phyloP scores from a whole-genome alignment of 37 sponge, comb jelly and placozoan genomes.

The Chondrosia reniformis region DNA sequence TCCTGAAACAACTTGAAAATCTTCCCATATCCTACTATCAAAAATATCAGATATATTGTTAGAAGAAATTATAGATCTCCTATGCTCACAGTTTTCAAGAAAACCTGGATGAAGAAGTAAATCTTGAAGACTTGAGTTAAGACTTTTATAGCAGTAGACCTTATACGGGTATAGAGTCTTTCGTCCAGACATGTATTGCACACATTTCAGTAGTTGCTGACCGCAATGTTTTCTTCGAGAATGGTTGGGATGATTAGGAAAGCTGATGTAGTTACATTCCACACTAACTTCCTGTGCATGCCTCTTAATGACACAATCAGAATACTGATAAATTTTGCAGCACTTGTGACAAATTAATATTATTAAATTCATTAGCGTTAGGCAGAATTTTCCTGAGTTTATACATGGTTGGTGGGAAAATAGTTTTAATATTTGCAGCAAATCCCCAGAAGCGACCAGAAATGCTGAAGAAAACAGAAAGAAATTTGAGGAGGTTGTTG shows the following conservation, averaged over 20 bases:
- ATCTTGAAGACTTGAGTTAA: constrained; percentile 17
- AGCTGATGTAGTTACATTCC: too few species aligned
- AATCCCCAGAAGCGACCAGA: background rate
- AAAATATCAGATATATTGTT: constrained; percentile 39
- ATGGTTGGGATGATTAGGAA: too few species aligned
- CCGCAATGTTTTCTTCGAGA: background rate
- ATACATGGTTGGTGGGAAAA: background rate
- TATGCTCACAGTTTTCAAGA: constrained; percentile 36
- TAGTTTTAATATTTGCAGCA: background rate
- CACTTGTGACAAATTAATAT: too few species aligned
- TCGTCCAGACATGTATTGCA: constrained; percentile 13
- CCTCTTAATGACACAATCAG: too few species aligned
- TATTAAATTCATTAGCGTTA: too few species aligned
- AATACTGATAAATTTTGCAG: background rate
- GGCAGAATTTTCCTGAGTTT: too few species aligned
- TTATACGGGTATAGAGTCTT: constrained; percentile 26
- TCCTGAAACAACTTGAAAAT: constrained; percentile 27
- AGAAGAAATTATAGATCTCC: background rate
- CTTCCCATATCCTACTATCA: constrained; percentile 62
- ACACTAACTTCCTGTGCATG: too few species aligned
- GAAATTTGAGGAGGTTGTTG: background rate
- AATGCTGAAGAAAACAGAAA: background rate
- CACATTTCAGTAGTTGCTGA: constrained; percentile 25
- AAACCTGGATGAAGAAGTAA: constrained; percentile 27
- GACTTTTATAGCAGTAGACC: constrained; percentile 39